A percentile compares a stretch with the other conserved stretches of the same genome.
Evolutionary conservation across 1,140 invertebrate species (phyloP).

Genomic region (Amyelois transitella): DNA sequence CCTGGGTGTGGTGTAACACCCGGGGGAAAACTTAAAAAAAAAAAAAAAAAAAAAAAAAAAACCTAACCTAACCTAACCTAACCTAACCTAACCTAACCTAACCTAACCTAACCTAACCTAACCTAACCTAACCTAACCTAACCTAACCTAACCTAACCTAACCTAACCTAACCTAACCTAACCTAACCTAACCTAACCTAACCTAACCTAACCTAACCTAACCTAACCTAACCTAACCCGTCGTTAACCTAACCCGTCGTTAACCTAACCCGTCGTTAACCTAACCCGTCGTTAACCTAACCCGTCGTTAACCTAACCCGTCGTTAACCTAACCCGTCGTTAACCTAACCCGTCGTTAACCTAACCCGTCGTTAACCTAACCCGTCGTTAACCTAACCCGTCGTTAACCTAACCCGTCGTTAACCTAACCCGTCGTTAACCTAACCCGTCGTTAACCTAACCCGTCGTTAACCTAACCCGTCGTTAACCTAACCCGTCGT

Average conservation of each 20-base stretch:
- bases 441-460: constrained; percentile 14
- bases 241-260: constrained; percentile 15
- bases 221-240: constrained; percentile 15
- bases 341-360: too few relatives aligned
- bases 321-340: too few relatives aligned
- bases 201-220: constrained; percentile 28
- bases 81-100: constrained; percentile 6
- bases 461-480: constrained; percentile 28
- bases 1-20: too few relatives aligned
- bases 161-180: constrained; percentile 6
- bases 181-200: constrained; percentile 14
- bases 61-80: constrained; percentile 6
- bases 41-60: too few relatives aligned
- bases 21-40: too few relatives aligned
- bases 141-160: constrained; percentile 5
- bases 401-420: constrained; percentile 21
- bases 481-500: constrained; percentile 27
- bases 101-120: constrained; percentile 6
- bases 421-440: constrained; percentile 17
- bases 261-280: constrained; percentile 21
- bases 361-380: too few relatives aligned
- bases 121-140: constrained; percentile 6
- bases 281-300: constrained; percentile 13
- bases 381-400: constrained; percentile 4
- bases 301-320: too few relatives aligned